These are phyloP conservation scores for Hexactinellida sp. DNA, from an alignment of 37 sponge, comb jelly and placozoan genomes.

Conservation along the genomic window DNA sequence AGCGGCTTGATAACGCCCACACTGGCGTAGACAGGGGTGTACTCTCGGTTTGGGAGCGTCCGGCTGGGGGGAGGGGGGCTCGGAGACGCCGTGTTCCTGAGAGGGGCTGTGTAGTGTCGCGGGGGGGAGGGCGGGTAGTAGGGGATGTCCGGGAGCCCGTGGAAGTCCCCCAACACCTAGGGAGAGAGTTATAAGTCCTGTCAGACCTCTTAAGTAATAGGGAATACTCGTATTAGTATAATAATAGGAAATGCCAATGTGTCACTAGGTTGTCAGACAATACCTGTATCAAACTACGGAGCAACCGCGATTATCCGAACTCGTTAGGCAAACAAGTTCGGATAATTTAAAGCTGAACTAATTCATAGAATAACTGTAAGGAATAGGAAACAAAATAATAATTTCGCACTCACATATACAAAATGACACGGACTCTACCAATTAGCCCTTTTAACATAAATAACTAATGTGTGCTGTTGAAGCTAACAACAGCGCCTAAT, in stretches of 20 bases:
- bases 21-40: slow-evolving; percentile 9
- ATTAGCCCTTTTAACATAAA: background rate
- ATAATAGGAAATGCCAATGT: no score
- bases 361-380: no score
- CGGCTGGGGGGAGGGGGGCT: background rate
- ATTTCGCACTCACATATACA: background rate
- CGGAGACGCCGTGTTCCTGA: background rate
- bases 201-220: no score
- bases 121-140: background rate
- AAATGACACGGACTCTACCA: background rate
- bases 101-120: background rate
- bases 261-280: no score
- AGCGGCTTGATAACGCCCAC: background rate
- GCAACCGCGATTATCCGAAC: no score
- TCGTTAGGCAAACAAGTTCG: no score
- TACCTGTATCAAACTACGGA: no score
- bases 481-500: background rate
- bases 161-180: background rate
- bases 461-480: background rate
- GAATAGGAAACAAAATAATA: background rate
- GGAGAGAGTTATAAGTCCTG: background rate
- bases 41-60: background rate
- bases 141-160: background rate
- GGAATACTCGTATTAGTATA: no score
- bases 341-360: no score